Evolutionary conservation across 2,888 invertebrate genomes (phyloP).

Genomic region (Esperia sulphurella): DNA sequence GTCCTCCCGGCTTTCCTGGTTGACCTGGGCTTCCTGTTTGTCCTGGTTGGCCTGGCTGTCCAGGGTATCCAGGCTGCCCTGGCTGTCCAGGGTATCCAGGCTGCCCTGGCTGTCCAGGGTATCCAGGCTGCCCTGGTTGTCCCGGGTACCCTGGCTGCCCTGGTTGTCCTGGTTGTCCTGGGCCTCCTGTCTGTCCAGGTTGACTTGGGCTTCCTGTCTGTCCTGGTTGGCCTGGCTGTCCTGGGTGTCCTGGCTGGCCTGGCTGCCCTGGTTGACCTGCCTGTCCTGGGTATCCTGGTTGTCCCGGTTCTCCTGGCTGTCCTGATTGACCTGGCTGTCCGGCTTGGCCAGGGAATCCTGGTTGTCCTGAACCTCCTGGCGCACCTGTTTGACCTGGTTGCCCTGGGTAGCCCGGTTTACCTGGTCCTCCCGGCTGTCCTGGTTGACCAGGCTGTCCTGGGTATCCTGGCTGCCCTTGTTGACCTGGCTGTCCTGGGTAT

Average conservation of each 20-base stretch:
- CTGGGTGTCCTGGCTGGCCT: constrained; percentile 27
- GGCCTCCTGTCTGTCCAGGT: constrained; percentile 18
- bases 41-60: constrained; percentile 31
- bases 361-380: constrained; percentile 7
- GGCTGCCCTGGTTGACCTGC: constrained; percentile 24
- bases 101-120: constrained; percentile 13
- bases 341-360: constrained; percentile 2
- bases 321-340: constrained; percentile 9
- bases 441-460: constrained; percentile 26
- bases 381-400: constrained; percentile 9
- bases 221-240: constrained; percentile 24
- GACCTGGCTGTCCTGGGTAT: constrained; percentile 21
- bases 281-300: constrained; percentile 20
- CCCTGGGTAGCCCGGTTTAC: constrained; percentile 20
- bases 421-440: constrained; percentile 15
- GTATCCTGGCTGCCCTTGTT: constrained; percentile 22
- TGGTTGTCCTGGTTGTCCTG: constrained; percentile 19
- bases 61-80: constrained; percentile 32
- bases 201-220: constrained; percentile 16
- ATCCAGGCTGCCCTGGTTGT: constrained; percentile 9
- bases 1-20: constrained; percentile 20
- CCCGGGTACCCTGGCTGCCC: constrained; percentile 19
- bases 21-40: constrained; percentile 26
- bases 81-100: constrained; percentile 15
- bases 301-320: constrained; percentile 10